These are phyloP conservation scores for Hucho hucho DNA, from an alignment of 2,113 vertebrate species.

Conservation along the genomic window DNA sequence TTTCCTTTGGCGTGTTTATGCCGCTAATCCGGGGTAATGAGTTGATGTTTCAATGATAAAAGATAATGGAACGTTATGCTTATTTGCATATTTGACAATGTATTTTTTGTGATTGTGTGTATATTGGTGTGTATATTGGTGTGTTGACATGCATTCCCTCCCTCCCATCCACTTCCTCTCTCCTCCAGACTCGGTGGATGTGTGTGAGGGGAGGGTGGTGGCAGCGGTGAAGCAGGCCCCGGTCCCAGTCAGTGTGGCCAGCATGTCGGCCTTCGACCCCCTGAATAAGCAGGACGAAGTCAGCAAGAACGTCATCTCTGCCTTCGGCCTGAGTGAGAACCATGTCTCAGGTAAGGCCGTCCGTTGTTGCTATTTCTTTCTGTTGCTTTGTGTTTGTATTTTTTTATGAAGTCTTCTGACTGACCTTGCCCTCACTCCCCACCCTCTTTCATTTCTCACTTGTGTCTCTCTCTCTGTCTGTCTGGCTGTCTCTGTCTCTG, in stretches of 20 bases:
- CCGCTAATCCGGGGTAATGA: neutral
- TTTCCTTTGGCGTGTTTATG: neutral
- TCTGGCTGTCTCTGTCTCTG: neutral
- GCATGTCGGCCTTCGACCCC: constrained; percentile 98
- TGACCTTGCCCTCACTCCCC: neutral
- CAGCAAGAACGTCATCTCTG: constrained; percentile 97
- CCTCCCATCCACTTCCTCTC: neutral
- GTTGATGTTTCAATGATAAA: constrained; percentile 7
- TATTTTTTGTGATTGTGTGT: neutral
- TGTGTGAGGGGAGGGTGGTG: constrained; percentile 85
- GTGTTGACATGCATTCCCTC: neutral
- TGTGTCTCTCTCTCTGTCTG: neutral
- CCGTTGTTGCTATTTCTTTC: neutral
- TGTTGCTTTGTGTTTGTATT: neutral
- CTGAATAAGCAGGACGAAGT: constrained; percentile 98
- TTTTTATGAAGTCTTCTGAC: neutral
- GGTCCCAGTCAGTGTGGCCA: constrained; percentile 93
- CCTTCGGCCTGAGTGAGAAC: constrained; percentile 93
- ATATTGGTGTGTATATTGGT: neutral
- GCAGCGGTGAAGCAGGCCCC: constrained; percentile 83
- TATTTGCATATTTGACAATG: neutral
- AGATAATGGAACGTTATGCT: neutral
- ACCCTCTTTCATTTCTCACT: neutral
- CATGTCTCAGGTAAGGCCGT: constrained; percentile 82
- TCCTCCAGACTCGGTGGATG: constrained; percentile 62